These are phyloP conservation scores for Megathymus violae DNA, from an alignment of 1,140 invertebrate species.

Conservation along the genomic window DNA sequence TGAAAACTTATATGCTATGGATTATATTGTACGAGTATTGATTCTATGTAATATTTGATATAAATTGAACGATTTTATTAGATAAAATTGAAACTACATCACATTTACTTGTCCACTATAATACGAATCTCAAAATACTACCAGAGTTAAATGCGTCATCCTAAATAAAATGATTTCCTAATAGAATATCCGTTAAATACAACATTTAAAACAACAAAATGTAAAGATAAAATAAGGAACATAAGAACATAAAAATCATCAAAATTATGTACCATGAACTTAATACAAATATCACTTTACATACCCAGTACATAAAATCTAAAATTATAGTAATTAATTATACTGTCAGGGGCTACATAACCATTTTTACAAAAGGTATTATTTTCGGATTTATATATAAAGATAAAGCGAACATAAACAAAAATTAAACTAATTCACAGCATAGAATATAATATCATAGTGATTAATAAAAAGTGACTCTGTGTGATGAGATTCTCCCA, in stretches of 20 bases:
- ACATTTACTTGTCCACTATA: background rate
- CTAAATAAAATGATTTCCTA: background rate
- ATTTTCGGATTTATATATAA: too few relatives aligned
- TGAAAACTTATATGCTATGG: too few relatives aligned
- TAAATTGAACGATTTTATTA: too few relatives aligned
- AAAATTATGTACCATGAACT: background rate
- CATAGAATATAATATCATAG: background rate
- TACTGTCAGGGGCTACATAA: background rate
- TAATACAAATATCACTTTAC: background rate
- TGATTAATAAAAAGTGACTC: background rate
- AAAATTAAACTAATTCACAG: conserved; percentile 10
- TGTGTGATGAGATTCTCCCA: too few relatives aligned
- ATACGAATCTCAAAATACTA: background rate
- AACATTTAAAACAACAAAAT: background rate
- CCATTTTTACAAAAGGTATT: background rate
- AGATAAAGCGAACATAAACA: background rate
- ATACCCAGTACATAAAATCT: background rate
- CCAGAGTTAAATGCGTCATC: background rate
- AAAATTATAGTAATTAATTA: background rate
- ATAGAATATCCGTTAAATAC: background rate
- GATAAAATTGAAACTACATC: too few relatives aligned
- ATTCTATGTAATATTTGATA: too few relatives aligned
- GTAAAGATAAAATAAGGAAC: background rate
- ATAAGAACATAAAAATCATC: too few relatives aligned
- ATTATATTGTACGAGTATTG: too few relatives aligned